phyloP scores from a whole-genome alignment of 1,140 invertebrate species.

The Zaprionus capensis region DNA sequence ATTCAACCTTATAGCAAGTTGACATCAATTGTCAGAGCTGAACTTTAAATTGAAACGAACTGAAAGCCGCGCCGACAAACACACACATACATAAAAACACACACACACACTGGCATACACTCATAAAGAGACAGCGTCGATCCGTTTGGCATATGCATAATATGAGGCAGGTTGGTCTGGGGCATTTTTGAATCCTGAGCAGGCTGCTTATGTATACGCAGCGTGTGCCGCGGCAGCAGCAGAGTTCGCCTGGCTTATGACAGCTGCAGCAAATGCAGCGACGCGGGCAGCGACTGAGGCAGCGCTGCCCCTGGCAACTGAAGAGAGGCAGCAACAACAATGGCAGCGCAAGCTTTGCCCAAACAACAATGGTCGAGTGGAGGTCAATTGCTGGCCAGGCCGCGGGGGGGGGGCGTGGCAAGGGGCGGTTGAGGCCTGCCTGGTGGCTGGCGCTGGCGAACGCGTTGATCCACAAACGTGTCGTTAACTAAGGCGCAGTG shows the following conservation, averaged over 20 bases:
- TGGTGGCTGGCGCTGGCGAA: conserved; percentile 42
- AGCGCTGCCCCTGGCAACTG: conserved; percentile 18
- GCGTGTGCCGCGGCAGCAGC: conserved; percentile 29
- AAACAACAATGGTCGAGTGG: conserved; percentile 47
- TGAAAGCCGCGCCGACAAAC: conserved; percentile 7
- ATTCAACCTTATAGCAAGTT: conserved; percentile 9
- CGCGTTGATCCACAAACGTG: conserved; percentile 82
- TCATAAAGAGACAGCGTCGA: conserved; percentile 9
- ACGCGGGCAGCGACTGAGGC: background rate
- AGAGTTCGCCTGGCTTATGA: background rate
- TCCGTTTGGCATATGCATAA: conserved; percentile 68
- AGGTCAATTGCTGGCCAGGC: conserved; percentile 38
- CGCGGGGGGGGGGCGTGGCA: background rate
- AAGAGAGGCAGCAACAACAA: conserved; percentile 16
- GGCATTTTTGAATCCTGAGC: conserved; percentile 73
- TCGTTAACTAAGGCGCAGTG: conserved; percentile 82
- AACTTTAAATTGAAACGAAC: conserved; percentile 40
- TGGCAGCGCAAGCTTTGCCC: conserved; percentile 18
- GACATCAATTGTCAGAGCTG: background rate
- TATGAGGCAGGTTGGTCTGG: conserved; percentile 36
- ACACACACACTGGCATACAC: background rate
- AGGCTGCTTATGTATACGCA: conserved; percentile 67
- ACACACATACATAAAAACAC: background rate
- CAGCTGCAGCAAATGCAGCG: background rate
- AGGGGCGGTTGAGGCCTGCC: background rate